Conservation (phyloP, 2,888 invertebrate species). For the Agrilus mali region DNA sequence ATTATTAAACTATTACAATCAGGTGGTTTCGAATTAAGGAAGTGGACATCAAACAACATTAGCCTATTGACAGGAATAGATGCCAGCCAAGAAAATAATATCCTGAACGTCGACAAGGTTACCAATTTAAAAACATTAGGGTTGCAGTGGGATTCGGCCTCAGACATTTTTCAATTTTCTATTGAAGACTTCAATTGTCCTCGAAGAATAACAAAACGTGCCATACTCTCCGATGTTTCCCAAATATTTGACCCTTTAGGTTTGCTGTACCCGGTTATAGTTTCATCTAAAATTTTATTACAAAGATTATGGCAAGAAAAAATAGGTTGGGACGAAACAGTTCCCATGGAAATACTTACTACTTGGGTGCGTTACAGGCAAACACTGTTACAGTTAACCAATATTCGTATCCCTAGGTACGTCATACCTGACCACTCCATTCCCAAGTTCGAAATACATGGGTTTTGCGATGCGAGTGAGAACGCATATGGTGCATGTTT, state of each 20-base stretch:
- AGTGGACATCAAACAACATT: too few relatives aligned
- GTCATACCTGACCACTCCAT: neutral
- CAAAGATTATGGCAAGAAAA: constrained; percentile 14
- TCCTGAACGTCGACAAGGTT: too few relatives aligned
- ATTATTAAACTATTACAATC: too few relatives aligned
- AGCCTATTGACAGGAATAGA: too few relatives aligned
- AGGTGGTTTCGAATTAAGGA: too few relatives aligned
- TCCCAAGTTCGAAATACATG: constrained; percentile 8
- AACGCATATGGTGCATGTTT: too few relatives aligned
- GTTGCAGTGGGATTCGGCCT: neutral
- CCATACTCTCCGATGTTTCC: constrained; percentile 10
- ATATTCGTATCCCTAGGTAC: constrained; percentile 9
- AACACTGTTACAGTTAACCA: constrained; percentile 3
- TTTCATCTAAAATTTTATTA: constrained; percentile 15
- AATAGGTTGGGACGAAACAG: constrained; percentile 13
- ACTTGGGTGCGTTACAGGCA: constrained; percentile 11
- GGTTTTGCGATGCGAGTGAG: constrained; percentile 18
- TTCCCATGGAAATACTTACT: too few relatives aligned
- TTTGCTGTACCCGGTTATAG: constrained; percentile 11
- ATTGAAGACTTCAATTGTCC: neutral
- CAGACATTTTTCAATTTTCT: neutral
- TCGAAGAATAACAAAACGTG: constrained; percentile 5
- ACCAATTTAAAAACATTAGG: neutral
- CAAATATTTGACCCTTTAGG: constrained; percentile 18
- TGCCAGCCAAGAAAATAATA: too few relatives aligned